A percentile compares a stretch with the other conserved stretches of the same genome.
Conservation (phyloP, 2,797 vertebrate species). For the Momotus momota region DNA sequence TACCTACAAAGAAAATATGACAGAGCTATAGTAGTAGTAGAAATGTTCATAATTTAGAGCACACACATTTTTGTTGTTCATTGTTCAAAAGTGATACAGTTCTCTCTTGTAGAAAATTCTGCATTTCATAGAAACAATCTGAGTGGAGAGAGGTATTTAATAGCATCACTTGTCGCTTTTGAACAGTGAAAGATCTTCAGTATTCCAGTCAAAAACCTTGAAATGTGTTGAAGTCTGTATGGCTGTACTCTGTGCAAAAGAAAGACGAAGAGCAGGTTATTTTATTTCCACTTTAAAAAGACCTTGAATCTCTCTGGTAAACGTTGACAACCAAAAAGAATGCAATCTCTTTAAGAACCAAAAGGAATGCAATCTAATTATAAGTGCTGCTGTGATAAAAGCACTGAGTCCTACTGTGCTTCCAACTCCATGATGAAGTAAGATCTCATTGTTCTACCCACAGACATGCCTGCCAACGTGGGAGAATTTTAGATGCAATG, state of each 20-base stretch:
- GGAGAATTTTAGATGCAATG: slow-evolving; percentile 35
- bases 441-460: slow-evolving; percentile 54
- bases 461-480: slow-evolving; percentile 22
- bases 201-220: slow-evolving; percentile 1
- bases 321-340: slow-evolving; percentile 10
- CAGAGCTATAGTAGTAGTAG: background rate
- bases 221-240: background rate
- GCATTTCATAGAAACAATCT: background rate
- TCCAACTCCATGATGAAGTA: background rate
- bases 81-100: background rate
- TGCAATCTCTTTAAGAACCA: background rate
- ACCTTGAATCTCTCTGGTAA: slow-evolving; percentile 4
- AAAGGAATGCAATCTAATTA: slow-evolving; percentile 40
- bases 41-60: background rate
- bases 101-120: slow-evolving; percentile 2
- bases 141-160: slow-evolving; percentile 1
- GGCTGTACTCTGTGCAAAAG: background rate
- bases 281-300: slow-evolving; percentile 24
- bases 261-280: background rate
- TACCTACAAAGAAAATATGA: background rate
- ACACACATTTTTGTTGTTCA: background rate
- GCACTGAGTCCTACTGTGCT: slow-evolving; percentile 1
- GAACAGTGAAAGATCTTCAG: background rate
- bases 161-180: slow-evolving; percentile 15
- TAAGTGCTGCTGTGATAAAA: slow-evolving; percentile 18